A percentile compares a stretch with the other conserved stretches of the same genome.
Evolutionary conservation across 2,888 invertebrate species (phyloP).

Genomic region (Crocallis elinguaria): DNA sequence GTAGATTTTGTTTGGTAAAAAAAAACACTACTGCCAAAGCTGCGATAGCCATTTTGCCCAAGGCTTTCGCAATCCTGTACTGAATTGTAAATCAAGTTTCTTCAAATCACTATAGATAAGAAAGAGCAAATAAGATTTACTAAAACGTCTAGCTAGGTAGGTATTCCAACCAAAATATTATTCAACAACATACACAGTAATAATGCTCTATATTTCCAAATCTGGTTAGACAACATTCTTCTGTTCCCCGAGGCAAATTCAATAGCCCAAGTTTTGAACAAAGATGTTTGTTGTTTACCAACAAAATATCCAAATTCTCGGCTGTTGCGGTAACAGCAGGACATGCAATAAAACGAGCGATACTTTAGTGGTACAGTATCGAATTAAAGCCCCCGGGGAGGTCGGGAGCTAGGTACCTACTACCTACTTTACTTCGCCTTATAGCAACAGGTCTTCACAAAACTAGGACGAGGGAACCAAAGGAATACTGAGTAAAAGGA

Average conservation of each 20-base stretch:
- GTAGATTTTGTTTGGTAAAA: no score
- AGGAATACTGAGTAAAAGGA: conserved; percentile 31
- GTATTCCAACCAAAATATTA: neutral
- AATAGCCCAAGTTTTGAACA: conserved; percentile 25
- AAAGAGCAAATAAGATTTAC: no score
- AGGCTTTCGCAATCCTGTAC: no score
- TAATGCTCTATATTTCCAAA: neutral
- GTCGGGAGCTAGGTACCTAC: conserved; percentile 18
- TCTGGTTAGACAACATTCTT: neutral
- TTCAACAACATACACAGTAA: conserved; percentile 5
- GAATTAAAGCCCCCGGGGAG: conserved; percentile 59
- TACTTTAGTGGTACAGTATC: conserved; percentile 60
- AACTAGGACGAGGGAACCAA: conserved; percentile 45
- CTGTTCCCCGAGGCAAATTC: conserved; percentile 15
- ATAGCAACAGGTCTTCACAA: conserved; percentile 72
- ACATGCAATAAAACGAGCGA: conserved; percentile 43
- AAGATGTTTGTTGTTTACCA: conserved; percentile 32
- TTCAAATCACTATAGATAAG: no score
- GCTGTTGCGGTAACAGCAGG: conserved; percentile 24
- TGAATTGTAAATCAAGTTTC: no score
- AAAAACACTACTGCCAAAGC: no score
- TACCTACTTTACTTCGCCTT: conserved; percentile 45
- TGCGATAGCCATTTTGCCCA: no score
- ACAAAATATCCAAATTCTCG: conserved; percentile 29
- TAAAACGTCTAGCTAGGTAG: neutral